Evolutionary conservation across 1,140 invertebrate genomes (phyloP), one percentile per base, ranked within the genome.

Genomic region (Dolichoris vasculosae): DNA sequence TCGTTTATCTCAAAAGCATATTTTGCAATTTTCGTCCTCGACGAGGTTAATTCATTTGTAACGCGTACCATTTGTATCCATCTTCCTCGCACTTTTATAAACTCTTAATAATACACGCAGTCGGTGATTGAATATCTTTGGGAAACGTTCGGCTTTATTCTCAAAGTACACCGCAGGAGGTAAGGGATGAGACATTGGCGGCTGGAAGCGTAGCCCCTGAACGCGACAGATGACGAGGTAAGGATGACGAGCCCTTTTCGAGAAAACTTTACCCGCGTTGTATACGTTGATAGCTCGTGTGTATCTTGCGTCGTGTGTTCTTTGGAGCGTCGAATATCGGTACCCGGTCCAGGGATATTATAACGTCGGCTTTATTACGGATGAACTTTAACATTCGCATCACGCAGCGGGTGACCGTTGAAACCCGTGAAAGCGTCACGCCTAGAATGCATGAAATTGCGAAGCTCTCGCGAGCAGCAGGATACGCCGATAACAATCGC

Each of bases 381-480:
- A 7, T 11, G 76, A 78, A 48, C 76, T 63, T 78, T 78, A 59
- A 40, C 76, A 78, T 63, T 38, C 30, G 46, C 43, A 20, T 30
- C 20, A 32, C 75, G n/a, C 75, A 77, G 75, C 75, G 30, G 75
- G 75, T 51, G 75, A 77, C 7, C 75, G n/a, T 30, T 55, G 75
- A 9, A 75, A 17, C 4, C n/a, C 26, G 71, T 11, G 46, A 46
- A 23, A 20, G 46, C 43, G 13, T 77, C 75, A 77, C 75, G 43
- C 46, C 46, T 77, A 32, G 75, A 15, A 32, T 35, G 43, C 75
- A 51, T 77, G 75, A 77, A 77, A 77, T 77, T 77, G 30, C n/a
- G 43, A 30, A 32, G 13, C 8, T 32, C 30, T 15, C 35, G 30
- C 13, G 43, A 77, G 0, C 75, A 77, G 46, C 75, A 55, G 75